Percentiles rank a stretch among this genome's conserved stretches.
These are phyloP conservation scores for Halictus quadricinctus DNA, from an alignment of 2,888 invertebrate species.

Conservation along the genomic window DNA sequence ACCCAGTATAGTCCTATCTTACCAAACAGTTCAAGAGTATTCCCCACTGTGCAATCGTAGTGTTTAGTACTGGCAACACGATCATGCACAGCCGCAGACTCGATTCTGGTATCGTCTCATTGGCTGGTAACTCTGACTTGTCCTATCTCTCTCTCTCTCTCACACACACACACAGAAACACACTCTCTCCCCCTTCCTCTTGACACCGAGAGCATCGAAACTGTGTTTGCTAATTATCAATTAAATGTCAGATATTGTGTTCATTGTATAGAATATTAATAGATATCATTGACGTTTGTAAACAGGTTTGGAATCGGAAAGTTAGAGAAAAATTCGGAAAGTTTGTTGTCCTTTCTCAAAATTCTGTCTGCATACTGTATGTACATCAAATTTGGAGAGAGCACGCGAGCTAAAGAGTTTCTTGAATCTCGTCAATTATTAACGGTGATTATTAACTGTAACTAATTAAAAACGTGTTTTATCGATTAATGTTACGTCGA, in stretches of 20 bases:
- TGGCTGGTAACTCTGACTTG: conserved; percentile 1
- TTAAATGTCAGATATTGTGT: neutral
- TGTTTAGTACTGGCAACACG: conserved; percentile 6
- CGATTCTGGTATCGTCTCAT: conserved; percentile 9
- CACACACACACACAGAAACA: too few relatives aligned
- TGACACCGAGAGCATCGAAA: neutral
- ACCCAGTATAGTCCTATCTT: conserved; percentile 8
- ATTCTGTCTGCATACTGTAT: neutral
- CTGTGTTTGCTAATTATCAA: conserved; percentile 2
- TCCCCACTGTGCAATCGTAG: neutral
- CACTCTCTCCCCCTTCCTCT: neutral
- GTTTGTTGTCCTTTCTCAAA: too few relatives aligned
- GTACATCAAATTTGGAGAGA: neutral
- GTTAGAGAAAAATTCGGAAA: too few relatives aligned
- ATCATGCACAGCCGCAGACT: conserved; percentile 3
- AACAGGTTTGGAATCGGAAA: too few relatives aligned
- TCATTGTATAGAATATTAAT: neutral
- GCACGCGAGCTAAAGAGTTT: neutral
- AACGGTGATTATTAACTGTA: neutral
- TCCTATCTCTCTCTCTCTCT: neutral
- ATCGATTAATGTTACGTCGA: too few relatives aligned
- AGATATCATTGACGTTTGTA: too few relatives aligned
- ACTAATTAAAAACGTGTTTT: neutral
- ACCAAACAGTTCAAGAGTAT: conserved; percentile 10
- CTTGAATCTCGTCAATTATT: neutral